Evolutionary conservation across 2,113 vertebrate species (phyloP).

Genomic region (Odontophorus gujanensis): DNA sequence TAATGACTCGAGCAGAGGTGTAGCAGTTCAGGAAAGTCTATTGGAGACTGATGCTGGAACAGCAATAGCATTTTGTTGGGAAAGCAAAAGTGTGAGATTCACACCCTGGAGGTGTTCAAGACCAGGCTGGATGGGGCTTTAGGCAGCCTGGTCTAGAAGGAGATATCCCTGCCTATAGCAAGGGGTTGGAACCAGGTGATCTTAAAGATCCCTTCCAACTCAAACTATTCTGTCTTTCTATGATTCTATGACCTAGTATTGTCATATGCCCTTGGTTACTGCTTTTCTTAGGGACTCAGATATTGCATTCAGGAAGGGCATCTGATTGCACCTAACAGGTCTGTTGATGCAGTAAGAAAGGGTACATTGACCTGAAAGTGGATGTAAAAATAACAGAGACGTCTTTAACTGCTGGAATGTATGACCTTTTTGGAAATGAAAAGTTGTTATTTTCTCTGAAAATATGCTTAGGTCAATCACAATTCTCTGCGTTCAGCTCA

Average conservation of each 20-base stretch:
- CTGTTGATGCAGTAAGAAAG: not conserved
- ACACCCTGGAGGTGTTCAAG: too few species aligned
- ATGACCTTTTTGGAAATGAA: not conserved
- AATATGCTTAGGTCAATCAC: not conserved
- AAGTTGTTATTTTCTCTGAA: not conserved
- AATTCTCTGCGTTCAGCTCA: not conserved
- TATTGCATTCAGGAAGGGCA: not conserved
- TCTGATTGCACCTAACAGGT: not conserved
- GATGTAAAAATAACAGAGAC: not conserved
- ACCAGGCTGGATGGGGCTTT: too few species aligned
- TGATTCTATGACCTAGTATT: not conserved
- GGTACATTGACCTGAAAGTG: not conserved
- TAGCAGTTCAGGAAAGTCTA: not conserved
- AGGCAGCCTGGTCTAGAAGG: too few species aligned
- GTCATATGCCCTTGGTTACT: accelerated
- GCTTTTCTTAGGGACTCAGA: not conserved
- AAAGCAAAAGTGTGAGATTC: not conserved
- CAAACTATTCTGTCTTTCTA: too few species aligned
- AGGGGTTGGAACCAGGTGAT: too few species aligned
- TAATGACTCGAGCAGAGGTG: conserved; percentile 3
- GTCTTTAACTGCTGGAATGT: not conserved
- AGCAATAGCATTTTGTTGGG: not conserved
- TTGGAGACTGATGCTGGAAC: not conserved
- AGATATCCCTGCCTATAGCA: too few species aligned
- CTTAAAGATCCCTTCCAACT: too few species aligned